A percentile compares a stretch with the other conserved stretches of the same genome.
Conservation (phyloP, 1,140 invertebrate genomes). For the Doryteuthis pealeii region DNA sequence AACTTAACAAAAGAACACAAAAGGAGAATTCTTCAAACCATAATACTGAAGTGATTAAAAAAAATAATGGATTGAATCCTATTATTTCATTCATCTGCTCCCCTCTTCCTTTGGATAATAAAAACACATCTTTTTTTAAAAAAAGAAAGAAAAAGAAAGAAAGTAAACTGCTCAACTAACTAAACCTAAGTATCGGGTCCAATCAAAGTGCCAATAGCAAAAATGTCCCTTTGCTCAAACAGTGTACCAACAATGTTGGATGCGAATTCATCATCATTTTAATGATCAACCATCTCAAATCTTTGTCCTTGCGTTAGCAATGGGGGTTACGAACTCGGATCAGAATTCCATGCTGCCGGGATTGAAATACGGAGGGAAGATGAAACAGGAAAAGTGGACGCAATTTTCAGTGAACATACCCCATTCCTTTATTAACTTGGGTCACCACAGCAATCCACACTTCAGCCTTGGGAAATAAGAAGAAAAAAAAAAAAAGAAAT, state of each 20-base stretch:
- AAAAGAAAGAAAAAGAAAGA: too few relatives aligned
- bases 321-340: conserved; percentile 95
- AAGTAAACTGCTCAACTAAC: neutral
- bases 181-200: conserved; percentile 8
- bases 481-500: neutral
- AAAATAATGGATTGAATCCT: too few relatives aligned
- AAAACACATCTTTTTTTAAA: too few relatives aligned
- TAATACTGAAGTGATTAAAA: too few relatives aligned
- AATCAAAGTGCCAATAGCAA: conserved; percentile 8
- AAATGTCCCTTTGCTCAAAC: conserved; percentile 83
- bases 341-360: conserved; percentile 98
- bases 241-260: conserved; percentile 97
- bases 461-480: conserved; percentile 65
- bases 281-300: conserved; percentile 97
- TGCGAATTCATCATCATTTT: conserved; percentile 94
- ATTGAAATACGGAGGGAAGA: conserved; percentile 99
- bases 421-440: conserved; percentile 98
- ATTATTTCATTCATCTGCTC: too few relatives aligned
- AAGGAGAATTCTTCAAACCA: too few relatives aligned
- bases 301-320: conserved; percentile 98
- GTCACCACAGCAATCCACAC: conserved; percentile 98
- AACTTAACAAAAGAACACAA: too few relatives aligned
- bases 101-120: too few relatives aligned
- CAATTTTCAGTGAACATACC: conserved; percentile 99
- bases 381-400: conserved; percentile 98